Evolutionary conservation across 2,888 invertebrate species (phyloP).

Genomic region (Lucinisca nassula): DNA sequence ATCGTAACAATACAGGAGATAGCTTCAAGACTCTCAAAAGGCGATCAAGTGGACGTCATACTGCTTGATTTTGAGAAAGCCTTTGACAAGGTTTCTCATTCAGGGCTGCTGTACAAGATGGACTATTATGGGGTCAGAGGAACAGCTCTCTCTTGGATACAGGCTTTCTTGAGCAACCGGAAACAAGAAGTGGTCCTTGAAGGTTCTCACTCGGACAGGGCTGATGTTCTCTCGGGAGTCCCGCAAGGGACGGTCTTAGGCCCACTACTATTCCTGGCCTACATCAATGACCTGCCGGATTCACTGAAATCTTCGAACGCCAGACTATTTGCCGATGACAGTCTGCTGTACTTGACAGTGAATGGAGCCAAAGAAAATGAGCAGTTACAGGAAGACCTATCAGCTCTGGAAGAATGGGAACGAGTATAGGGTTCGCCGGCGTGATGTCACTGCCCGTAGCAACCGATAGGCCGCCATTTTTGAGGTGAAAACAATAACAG

Average conservation of each 20-base stretch:
- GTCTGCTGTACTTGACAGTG: neutral
- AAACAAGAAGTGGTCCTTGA: conserved; percentile 21
- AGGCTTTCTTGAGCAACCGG: conserved; percentile 20
- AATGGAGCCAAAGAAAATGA: neutral
- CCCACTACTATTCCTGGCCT: conserved; percentile 35
- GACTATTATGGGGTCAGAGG: conserved; percentile 20
- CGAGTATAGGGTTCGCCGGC: no score
- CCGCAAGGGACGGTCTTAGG: conserved; percentile 38
- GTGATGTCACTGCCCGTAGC: no score
- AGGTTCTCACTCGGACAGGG: neutral
- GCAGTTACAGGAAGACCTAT: neutral
- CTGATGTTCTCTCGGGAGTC: conserved; percentile 29
- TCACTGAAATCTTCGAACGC: neutral
- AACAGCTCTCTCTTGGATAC: neutral
- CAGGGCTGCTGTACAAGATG: conserved; percentile 13
- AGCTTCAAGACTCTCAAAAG: neutral
- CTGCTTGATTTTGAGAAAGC: conserved; percentile 38
- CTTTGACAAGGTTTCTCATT: no score
- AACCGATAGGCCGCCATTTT: no score
- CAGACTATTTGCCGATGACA: neutral
- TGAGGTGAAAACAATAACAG: no score
- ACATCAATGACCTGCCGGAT: conserved; percentile 15
- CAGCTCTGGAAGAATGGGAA: no score
- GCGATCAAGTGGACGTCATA: conserved; percentile 11
- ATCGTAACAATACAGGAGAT: conserved; percentile 22